A percentile compares a stretch with the other conserved stretches of the same genome.
Conservation (phyloP, 2,113 vertebrate genomes). For the Chroicocephalus ridibundus region DNA sequence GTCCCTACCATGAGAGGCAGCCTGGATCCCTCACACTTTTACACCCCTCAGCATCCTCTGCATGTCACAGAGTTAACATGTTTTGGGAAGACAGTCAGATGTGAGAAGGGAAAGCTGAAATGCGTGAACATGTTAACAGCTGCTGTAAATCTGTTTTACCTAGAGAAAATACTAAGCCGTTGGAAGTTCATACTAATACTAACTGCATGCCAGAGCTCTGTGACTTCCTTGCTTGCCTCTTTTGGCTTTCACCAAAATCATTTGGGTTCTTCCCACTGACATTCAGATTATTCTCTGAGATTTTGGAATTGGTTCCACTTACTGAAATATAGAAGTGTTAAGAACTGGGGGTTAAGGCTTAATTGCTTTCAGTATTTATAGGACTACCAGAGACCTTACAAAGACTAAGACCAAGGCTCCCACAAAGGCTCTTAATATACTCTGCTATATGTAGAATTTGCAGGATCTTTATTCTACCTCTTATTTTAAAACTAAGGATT, state of each 20-base stretch:
- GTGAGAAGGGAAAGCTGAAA: background rate
- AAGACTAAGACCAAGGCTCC: background rate
- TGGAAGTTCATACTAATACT: background rate
- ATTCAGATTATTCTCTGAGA: background rate
- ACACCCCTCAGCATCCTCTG: background rate
- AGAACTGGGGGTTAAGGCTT: background rate
- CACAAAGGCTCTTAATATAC: background rate
- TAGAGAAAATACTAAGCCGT: background rate
- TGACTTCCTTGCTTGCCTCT: background rate
- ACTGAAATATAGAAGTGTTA: background rate
- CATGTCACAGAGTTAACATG: background rate
- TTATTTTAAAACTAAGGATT: background rate
- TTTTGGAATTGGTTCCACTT: background rate
- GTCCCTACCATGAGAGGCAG: background rate
- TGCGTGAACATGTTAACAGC: background rate
- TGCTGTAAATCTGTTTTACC: background rate
- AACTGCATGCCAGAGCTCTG: background rate
- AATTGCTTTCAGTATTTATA: background rate
- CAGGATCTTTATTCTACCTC: background rate
- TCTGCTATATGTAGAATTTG: background rate
- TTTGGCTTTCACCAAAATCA: background rate
- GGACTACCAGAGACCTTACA: background rate
- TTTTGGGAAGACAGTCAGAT: background rate
- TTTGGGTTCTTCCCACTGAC: background rate
- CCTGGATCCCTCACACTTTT: background rate